Evolutionary conservation across 2,888 invertebrate species (phyloP).

Genomic region (Pyralis farinalis): DNA sequence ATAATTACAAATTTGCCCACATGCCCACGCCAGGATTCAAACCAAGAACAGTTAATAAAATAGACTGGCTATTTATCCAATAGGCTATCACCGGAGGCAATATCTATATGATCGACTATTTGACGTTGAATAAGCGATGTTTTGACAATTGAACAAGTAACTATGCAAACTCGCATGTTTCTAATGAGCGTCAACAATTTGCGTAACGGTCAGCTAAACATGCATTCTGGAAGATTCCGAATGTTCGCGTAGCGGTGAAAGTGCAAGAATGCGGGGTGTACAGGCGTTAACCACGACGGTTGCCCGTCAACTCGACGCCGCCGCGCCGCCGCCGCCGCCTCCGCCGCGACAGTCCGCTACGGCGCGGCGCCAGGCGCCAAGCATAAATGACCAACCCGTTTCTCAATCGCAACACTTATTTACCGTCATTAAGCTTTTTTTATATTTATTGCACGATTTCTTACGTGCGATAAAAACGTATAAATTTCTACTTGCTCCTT

Average conservation of each 20-base stretch:
- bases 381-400: slow-evolving; percentile 37
- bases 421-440: slow-evolving; percentile 14
- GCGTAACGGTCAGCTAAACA: slow-evolving; percentile 34
- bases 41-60: no score
- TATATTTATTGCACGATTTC: slow-evolving; percentile 6
- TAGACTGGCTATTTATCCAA: no score
- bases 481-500: neutral
- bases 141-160: slow-evolving; percentile 1
- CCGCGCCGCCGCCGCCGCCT: neutral
- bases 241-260: slow-evolving; percentile 50
- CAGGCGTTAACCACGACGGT: slow-evolving; percentile 7
- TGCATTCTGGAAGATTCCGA: slow-evolving; percentile 27
- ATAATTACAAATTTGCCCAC: no score
- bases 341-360: slow-evolving; percentile 22
- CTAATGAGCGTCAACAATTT: slow-evolving; percentile 38
- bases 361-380: slow-evolving; percentile 30
- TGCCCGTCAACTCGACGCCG: neutral
- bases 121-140: no score
- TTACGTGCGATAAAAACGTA: neutral
- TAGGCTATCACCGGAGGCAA: no score
- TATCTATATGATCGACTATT: no score
- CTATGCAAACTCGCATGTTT: slow-evolving; percentile 15
- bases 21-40: no score
- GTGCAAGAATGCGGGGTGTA: slow-evolving; percentile 54
- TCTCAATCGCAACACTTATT: slow-evolving; percentile 35